Percentiles rank a stretch among this genome's conserved stretches.
These are phyloP conservation scores for Antheraea assamensis DNA, from an alignment of 2,888 invertebrate species.

Conservation along the genomic window DNA sequence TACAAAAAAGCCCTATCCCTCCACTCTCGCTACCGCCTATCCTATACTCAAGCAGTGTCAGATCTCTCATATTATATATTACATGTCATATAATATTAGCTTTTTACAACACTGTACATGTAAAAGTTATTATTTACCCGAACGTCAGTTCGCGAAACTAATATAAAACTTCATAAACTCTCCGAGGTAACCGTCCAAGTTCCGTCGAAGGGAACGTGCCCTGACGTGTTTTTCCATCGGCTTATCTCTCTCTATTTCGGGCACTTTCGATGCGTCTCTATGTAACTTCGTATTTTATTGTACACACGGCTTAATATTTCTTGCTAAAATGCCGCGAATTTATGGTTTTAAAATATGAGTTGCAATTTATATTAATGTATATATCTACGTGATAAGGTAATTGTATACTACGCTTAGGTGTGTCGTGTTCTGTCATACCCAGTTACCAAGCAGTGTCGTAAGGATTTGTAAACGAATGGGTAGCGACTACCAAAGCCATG, in stretches of 20 bases:
- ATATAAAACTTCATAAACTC: conserved; percentile 26
- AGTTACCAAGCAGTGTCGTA: no score
- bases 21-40: neutral
- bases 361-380: no score
- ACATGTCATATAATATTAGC: neutral
- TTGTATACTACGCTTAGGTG: no score
- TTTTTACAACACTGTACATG: neutral
- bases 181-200: conserved; percentile 23
- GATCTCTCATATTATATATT: neutral
- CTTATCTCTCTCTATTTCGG: conserved; percentile 29
- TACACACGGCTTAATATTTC: neutral
- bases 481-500: no score
- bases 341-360: neutral
- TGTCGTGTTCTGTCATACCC: no score
- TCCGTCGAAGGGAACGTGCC: conserved; percentile 24
- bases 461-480: no score
- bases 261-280: conserved; percentile 21
- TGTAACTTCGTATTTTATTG: neutral
- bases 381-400: no score
- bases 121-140: conserved; percentile 8
- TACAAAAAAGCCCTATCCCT: neutral
- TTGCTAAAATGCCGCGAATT: neutral
- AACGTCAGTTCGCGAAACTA: conserved; percentile 24
- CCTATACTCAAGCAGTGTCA: neutral
- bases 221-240: conserved; percentile 24